Percentiles rank a stretch among this genome's conserved stretches.
phyloP scores from a whole-genome alignment of 2,113 vertebrate genomes.

The Phalacrocorax pelagicus region DNA sequence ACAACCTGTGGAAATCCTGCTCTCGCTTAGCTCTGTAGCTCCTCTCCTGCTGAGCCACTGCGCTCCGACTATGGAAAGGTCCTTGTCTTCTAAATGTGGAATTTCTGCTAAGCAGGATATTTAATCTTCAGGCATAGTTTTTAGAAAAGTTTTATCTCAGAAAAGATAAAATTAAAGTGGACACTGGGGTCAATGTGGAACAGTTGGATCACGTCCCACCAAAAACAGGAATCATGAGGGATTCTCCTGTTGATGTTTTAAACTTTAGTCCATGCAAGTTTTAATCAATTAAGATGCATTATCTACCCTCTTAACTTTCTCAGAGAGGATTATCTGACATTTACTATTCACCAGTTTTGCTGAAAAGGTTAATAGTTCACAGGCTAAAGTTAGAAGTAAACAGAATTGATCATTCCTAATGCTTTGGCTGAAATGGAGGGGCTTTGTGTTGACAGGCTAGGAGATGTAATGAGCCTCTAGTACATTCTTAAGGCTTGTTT shows the following conservation, averaged over 20 bases:
- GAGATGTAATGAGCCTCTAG: constrained; percentile 83
- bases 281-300: constrained; percentile 75
- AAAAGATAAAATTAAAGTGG: constrained; percentile 3
- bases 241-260: constrained; percentile 41
- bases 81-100: background rate
- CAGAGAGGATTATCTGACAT: constrained; percentile 77
- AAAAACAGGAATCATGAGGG: background rate
- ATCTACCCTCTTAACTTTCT: constrained; percentile 71
- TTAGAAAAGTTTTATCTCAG: background rate
- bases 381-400: constrained; percentile 72
- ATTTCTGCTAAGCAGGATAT: background rate
- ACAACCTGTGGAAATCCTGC: background rate
- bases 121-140: background rate
- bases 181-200: background rate
- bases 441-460: constrained; percentile 81
- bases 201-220: constrained; percentile 5
- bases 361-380: constrained; percentile 84
- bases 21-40: background rate
- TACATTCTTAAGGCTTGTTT: constrained; percentile 82
- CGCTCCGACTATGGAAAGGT: background rate
- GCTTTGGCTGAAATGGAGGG: constrained; percentile 76
- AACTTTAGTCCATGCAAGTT: constrained; percentile 41
- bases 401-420: constrained; percentile 77
- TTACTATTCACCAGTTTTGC: constrained; percentile 77
- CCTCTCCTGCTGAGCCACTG: background rate